phyloP scores from a whole-genome alignment of 2,113 vertebrate genomes.

The Myocastor coypus region DNA sequence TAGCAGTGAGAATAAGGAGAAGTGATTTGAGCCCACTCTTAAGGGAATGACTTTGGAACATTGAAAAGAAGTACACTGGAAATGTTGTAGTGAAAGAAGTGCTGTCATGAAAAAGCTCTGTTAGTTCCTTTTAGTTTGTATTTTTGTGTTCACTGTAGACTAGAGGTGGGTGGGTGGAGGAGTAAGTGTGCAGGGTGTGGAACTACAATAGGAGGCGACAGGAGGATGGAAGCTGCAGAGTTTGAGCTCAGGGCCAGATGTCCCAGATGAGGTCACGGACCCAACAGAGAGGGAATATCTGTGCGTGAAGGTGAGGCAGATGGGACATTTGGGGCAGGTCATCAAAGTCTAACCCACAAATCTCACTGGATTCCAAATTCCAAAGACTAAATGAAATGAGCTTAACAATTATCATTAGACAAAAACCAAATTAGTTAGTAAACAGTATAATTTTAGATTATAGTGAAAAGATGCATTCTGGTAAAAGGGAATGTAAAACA shows the following conservation, averaged over 20 bases:
- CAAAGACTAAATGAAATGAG: not conserved
- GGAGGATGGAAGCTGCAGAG: not conserved
- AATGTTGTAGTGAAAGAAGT: not conserved
- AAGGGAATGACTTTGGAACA: not conserved
- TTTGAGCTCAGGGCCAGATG: too few relatives aligned
- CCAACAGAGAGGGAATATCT: not conserved
- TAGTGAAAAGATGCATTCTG: not conserved
- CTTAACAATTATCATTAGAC: not conserved
- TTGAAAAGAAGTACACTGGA: not conserved
- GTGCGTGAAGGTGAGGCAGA: too few relatives aligned
- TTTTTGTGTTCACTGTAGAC: not conserved
- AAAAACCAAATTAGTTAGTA: not conserved
- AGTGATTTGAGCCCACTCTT: not conserved
- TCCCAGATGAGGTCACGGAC: not conserved
- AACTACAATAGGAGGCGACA: not conserved
- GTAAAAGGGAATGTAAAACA: not conserved
- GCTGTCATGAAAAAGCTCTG: not conserved
- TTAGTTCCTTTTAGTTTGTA: not conserved
- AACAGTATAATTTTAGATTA: not conserved
- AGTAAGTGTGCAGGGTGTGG: not conserved
- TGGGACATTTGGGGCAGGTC: fast-evolving
- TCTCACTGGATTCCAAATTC: not conserved
- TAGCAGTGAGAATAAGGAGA: fast-evolving
- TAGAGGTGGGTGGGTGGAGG: not conserved
- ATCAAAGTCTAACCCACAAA: fast-evolving